Percentiles rank a stretch among this genome's conserved stretches.
These are phyloP conservation scores for Gopherus flavomarginatus DNA, from an alignment of 2,113 vertebrate species.

Conservation along the genomic window DNA sequence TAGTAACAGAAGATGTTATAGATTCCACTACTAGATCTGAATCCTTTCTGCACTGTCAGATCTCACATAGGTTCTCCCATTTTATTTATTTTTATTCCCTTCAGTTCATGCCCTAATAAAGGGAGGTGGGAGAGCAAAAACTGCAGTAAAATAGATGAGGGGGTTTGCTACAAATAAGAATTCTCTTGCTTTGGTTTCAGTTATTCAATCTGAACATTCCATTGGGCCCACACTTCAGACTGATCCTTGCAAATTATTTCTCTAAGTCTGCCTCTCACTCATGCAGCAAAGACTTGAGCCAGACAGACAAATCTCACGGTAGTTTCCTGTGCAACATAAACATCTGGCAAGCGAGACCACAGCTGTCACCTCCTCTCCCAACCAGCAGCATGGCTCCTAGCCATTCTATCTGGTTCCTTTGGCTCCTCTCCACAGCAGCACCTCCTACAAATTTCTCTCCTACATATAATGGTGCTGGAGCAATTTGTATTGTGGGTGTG, in stretches of 20 bases:
- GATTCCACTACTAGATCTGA: neutral
- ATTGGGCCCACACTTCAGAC: neutral
- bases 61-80: neutral
- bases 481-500: no score
- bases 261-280: neutral
- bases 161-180: neutral
- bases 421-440: no score
- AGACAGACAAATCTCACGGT: neutral
- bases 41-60: neutral
- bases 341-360: neutral
- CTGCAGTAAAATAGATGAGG: neutral
- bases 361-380: no score
- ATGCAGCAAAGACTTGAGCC: neutral
- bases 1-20: neutral
- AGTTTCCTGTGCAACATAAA: neutral
- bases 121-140: neutral
- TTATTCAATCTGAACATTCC: neutral
- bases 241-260: neutral
- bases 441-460: no score
- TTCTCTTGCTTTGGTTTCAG: neutral
- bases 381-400: no score
- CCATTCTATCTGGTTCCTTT: no score
- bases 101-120: neutral
- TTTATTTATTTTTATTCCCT: no score
- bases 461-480: no score